Conservation (phyloP, 2,888 invertebrate species). For the Lasioglossum vierecki region DNA sequence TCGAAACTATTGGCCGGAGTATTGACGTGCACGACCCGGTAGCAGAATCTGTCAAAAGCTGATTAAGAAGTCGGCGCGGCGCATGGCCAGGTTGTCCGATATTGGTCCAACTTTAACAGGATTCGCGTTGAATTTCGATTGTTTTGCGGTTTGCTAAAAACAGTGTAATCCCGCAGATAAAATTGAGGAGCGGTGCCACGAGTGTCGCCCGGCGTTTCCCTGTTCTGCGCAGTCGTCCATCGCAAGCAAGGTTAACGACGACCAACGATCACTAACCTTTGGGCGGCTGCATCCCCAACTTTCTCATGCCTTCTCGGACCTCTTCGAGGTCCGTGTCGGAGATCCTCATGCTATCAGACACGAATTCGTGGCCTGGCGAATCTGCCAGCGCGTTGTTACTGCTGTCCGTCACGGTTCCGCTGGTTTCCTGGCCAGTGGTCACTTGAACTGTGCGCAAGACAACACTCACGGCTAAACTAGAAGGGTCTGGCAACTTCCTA, state of each 20-base stretch:
- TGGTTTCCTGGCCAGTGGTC: constrained; percentile 71
- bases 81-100: not conserved
- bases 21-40: not conserved
- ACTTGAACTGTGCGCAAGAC: constrained; percentile 79
- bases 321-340: constrained; percentile 89
- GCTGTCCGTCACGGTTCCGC: constrained; percentile 51
- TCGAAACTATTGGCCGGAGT: not conserved
- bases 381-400: constrained; percentile 66
- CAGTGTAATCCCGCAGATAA: not conserved
- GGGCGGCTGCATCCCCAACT: constrained; percentile 87
- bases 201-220: not conserved
- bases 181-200: constrained; percentile 12
- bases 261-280: constrained; percentile 85
- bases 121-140: not conserved
- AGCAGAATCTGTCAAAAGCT: not conserved
- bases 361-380: constrained; percentile 88
- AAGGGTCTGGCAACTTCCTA: constrained; percentile 58
- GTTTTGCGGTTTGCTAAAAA: too few species aligned
- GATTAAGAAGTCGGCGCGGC: not conserved
- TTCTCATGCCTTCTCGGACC: constrained; percentile 91
- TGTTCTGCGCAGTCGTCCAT: constrained; percentile 57
- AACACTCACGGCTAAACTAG: constrained; percentile 79
- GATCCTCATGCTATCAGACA: constrained; percentile 90
- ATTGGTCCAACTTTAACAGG: not conserved
- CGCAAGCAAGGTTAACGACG: constrained; percentile 63